These are phyloP conservation scores for Phrynocephalus guinanensis DNA, from an alignment of 2,797 vertebrate species.

Conservation along the genomic window DNA sequence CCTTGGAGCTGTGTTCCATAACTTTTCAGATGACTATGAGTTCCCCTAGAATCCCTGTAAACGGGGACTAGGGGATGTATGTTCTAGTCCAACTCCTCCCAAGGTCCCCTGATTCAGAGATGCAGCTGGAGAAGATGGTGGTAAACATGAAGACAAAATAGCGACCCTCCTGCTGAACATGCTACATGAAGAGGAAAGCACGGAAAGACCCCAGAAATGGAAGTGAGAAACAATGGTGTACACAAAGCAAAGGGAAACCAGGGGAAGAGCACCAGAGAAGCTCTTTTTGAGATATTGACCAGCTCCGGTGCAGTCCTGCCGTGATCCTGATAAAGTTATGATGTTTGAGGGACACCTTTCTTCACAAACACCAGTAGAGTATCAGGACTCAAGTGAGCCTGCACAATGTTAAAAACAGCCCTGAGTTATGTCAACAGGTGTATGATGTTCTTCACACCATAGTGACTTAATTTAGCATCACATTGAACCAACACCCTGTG, in stretches of 20 bases:
- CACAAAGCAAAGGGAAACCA: not conserved
- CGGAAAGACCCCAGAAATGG: not conserved
- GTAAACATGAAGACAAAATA: not conserved
- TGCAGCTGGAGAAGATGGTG: not conserved
- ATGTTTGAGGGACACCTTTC: not conserved
- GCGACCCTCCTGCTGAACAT: not conserved
- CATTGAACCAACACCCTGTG: not conserved
- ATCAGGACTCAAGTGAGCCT: too few relatives aligned
- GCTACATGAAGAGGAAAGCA: not conserved
- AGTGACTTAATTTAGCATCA: slow-evolving; percentile 30
- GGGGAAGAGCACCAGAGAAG: not conserved
- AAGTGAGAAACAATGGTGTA: not conserved
- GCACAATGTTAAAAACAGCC: slow-evolving; percentile 13
- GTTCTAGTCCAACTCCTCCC: not conserved
- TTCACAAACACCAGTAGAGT: not conserved
- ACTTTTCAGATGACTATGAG: not conserved
- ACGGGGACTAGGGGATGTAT: not conserved
- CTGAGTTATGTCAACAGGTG: not conserved
- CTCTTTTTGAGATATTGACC: not conserved
- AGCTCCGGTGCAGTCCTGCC: not conserved
- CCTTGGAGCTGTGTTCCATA: not conserved
- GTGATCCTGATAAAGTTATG: not conserved
- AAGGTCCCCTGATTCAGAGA: not conserved
- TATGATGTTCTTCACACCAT: not conserved
- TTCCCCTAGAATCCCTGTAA: not conserved